Conservation (phyloP, 2,113 vertebrate species). For the Gorsachius goisagi region DNA sequence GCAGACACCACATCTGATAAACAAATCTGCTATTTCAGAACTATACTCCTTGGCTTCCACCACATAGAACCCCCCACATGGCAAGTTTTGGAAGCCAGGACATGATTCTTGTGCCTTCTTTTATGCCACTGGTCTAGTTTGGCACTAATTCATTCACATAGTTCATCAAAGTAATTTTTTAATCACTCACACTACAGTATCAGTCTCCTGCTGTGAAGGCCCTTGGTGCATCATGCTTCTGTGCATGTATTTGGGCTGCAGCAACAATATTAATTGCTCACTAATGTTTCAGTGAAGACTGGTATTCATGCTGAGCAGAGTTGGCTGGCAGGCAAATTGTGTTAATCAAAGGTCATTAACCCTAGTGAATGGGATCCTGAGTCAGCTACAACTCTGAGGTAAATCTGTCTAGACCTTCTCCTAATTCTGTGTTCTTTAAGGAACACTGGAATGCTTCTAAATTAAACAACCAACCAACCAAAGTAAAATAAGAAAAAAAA, state of each 20-base stretch:
- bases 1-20: neutral
- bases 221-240: neutral
- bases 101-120: neutral
- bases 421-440: neutral
- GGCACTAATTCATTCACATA: neutral
- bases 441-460: neutral
- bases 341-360: constrained; percentile 17
- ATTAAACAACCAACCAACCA: neutral
- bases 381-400: neutral
- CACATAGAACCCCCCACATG: accelerated
- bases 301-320: neutral
- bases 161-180: neutral
- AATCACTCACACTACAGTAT: neutral
- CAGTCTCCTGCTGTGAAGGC: neutral
- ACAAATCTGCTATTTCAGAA: neutral
- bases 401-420: neutral
- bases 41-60: neutral
- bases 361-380: neutral
- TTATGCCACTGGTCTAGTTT: neutral
- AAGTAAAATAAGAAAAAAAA: neutral
- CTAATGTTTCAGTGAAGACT: neutral
- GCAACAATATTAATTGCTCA: neutral
- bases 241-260: neutral
- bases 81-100: neutral
- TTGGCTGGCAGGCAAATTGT: neutral